These are phyloP conservation scores for Drosophila suboccidentalis DNA, from an alignment of 2,888 invertebrate genomes.

Conservation along the genomic window DNA sequence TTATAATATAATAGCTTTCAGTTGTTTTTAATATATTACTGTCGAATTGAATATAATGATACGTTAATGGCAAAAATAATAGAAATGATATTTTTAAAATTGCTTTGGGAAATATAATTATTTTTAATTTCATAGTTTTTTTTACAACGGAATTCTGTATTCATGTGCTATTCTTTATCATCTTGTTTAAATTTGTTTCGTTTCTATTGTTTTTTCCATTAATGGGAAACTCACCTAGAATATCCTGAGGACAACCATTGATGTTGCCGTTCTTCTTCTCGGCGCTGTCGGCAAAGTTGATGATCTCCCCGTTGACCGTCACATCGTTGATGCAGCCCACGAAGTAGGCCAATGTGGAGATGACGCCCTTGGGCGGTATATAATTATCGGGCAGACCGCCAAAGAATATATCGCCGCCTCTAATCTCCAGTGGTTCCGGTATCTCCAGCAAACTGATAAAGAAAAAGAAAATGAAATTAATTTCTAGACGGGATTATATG, in stretches of 20 bases:
- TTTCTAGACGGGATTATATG: neutral
- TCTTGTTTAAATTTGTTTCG: no score
- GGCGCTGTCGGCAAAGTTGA: slow-evolving; percentile 91
- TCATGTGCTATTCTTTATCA: no score
- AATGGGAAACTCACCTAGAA: slow-evolving; percentile 68
- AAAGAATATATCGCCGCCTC: slow-evolving; percentile 91
- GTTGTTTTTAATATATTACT: no score
- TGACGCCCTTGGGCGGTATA: slow-evolving; percentile 86
- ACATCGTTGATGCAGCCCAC: slow-evolving; percentile 97
- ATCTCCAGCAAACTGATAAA: slow-evolving; percentile 86
- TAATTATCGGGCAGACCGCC: slow-evolving; percentile 92
- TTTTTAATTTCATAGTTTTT: no score
- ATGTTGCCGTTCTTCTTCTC: slow-evolving; percentile 88
- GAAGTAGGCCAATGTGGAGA: slow-evolving; percentile 89
- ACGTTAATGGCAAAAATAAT: no score
- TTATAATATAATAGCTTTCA: no score
- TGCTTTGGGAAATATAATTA: no score
- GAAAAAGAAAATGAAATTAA: neutral
- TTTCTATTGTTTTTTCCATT: no score
- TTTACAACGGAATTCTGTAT: no score
- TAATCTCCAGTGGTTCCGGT: slow-evolving; percentile 88
- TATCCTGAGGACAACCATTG: slow-evolving; percentile 87
- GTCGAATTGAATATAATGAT: no score
- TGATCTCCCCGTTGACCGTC: slow-evolving; percentile 92
- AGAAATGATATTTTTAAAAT: no score